phyloP scores from a whole-genome alignment of 2,797 vertebrate genomes.

The Perodicticus potto region DNA sequence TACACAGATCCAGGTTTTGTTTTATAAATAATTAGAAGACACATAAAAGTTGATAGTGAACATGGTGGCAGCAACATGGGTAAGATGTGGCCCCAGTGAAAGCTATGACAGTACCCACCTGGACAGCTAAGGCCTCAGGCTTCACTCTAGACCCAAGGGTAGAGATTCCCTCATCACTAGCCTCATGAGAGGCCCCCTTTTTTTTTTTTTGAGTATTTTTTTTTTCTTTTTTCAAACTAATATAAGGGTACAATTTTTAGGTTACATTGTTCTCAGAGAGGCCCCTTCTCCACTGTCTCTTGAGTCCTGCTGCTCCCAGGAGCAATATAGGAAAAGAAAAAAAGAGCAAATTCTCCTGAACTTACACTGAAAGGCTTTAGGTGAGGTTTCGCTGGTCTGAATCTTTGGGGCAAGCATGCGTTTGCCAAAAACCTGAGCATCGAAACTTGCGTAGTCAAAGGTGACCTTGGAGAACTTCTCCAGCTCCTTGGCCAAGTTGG shows the following conservation, averaged over 20 bases:
- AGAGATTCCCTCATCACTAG: accelerated
- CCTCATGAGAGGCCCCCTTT: not conserved
- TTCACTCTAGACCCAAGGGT: not conserved
- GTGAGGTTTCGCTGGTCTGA: slow-evolving; percentile 98
- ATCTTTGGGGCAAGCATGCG: slow-evolving; percentile 99
- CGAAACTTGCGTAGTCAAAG: slow-evolving; percentile 99
- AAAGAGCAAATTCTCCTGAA: slow-evolving; percentile 75
- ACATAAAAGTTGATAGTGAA: not conserved
- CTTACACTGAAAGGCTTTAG: slow-evolving; percentile 99
- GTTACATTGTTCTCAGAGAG: not conserved
- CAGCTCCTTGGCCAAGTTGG: slow-evolving; percentile 98
- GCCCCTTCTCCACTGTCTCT: not conserved
- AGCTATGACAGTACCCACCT: too few species aligned
- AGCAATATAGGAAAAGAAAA: not conserved
- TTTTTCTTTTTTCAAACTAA: too few species aligned
- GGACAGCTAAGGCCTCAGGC: not conserved
- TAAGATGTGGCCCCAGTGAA: not conserved
- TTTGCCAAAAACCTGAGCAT: slow-evolving; percentile 99
- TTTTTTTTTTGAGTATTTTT: too few species aligned
- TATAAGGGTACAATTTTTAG: too few species aligned
- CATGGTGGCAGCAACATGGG: accelerated
- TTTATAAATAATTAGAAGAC: not conserved
- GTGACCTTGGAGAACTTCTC: slow-evolving; percentile 99
- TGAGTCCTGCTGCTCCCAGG: not conserved
- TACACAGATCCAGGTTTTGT: not conserved